These are phyloP conservation scores for Scrobipalpa atriplicella DNA, from an alignment of 2,888 invertebrate genomes.

Conservation along the genomic window DNA sequence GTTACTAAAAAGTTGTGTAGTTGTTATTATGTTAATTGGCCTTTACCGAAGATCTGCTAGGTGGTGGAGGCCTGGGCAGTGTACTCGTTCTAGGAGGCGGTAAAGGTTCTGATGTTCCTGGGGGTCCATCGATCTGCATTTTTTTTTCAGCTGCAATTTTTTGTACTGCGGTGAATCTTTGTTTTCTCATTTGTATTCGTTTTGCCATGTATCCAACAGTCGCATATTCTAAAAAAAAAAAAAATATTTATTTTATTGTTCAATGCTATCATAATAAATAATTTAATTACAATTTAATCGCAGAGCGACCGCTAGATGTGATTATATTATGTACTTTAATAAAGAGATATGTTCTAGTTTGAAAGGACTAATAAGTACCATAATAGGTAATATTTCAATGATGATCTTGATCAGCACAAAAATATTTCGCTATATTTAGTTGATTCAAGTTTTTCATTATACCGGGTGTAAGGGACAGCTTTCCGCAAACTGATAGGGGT, in stretches of 20 bases:
- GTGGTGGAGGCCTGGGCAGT: slow-evolving; percentile 80
- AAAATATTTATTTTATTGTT: neutral
- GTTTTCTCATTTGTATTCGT: slow-evolving; percentile 97
- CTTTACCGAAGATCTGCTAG: slow-evolving; percentile 73
- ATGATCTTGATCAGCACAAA: neutral
- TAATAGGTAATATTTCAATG: no score
- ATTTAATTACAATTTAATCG: no score
- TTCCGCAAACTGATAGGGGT: no score
- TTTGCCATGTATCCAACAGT: slow-evolving; percentile 99
- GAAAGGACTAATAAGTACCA: no score
- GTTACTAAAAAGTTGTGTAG: no score
- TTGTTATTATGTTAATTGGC: neutral
- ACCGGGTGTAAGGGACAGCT: no score
- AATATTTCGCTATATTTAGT: neutral
- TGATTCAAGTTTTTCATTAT: neutral
- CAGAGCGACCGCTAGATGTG: no score
- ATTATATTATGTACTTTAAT: no score
- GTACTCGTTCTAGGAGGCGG: slow-evolving; percentile 85
- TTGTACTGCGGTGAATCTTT: slow-evolving; percentile 93
- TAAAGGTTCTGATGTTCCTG: slow-evolving; percentile 84
- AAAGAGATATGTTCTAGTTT: no score
- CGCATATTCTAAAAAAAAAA: slow-evolving; percentile 91
- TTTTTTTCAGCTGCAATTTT: slow-evolving; percentile 96
- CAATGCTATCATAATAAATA: neutral
- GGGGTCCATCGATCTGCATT: slow-evolving; percentile 89